Evolutionary conservation across 2,888 invertebrate genomes (phyloP).

Genomic region (Tanypteryx hageni): DNA sequence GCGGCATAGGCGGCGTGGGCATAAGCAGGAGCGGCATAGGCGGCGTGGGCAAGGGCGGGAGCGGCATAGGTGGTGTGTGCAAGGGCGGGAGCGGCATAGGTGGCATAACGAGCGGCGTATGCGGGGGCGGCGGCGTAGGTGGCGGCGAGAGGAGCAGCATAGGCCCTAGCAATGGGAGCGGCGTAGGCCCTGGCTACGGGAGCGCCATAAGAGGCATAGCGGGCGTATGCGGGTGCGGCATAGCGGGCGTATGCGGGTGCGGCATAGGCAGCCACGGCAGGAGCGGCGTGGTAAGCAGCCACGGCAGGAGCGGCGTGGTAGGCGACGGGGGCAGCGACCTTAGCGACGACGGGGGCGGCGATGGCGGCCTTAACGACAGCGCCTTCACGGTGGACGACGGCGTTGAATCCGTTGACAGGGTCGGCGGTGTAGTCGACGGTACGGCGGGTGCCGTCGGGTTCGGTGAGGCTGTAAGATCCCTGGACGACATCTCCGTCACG

Average conservation of each 20-base stretch:
- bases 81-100: slow-evolving; percentile 38
- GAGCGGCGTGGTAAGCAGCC: slow-evolving; percentile 47
- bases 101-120: slow-evolving; percentile 58
- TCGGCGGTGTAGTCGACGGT: slow-evolving; percentile 66
- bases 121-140: slow-evolving; percentile 59
- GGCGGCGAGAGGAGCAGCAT: slow-evolving; percentile 52
- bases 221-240: slow-evolving; percentile 36
- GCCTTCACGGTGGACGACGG: slow-evolving; percentile 65
- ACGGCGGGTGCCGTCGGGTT: slow-evolving; percentile 65
- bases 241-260: slow-evolving; percentile 16
- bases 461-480: slow-evolving; percentile 65
- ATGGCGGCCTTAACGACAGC: slow-evolving; percentile 58
- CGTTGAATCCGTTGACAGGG: slow-evolving; percentile 66
- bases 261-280: slow-evolving; percentile 49
- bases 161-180: not conserved
- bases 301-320: slow-evolving; percentile 25
- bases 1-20: slow-evolving; percentile 67
- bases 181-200: slow-evolving; percentile 37
- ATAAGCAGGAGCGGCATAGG: slow-evolving; percentile 66
- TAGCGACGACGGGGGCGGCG: slow-evolving; percentile 53
- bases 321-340: slow-evolving; percentile 8
- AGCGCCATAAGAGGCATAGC: slow-evolving; percentile 41
- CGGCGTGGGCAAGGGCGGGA: slow-evolving; percentile 46
- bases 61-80: slow-evolving; percentile 48
- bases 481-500: slow-evolving; percentile 65